A percentile compares a stretch with the other conserved stretches of the same genome.
Conservation (phyloP, 1,140 invertebrate species). For the Phortica variegata region DNA sequence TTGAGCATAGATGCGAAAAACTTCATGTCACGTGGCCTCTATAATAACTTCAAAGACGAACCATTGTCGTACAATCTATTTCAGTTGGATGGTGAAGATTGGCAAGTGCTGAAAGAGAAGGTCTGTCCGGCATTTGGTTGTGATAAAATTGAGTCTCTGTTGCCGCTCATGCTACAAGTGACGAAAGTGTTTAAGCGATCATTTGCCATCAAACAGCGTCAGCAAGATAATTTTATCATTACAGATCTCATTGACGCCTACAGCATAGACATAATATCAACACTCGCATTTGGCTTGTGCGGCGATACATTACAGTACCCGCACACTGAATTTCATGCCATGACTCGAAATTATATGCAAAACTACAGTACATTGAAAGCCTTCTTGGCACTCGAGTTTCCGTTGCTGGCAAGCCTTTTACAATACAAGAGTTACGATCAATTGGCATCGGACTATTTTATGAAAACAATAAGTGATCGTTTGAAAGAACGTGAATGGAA, state of each 20-base stretch:
- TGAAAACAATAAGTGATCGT: conserved; percentile 23
- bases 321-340: conserved; percentile 53
- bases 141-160: conserved; percentile 61
- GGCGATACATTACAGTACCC: conserved; percentile 50
- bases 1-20: conserved; percentile 37
- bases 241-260: conserved; percentile 33
- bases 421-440: conserved; percentile 28
- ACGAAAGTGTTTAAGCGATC: conserved; percentile 23
- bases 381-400: conserved; percentile 38
- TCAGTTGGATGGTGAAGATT: conserved; percentile 58
- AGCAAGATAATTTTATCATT: conserved; percentile 15
- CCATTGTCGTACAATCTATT: conserved; percentile 61
- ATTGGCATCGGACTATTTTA: conserved; percentile 30
- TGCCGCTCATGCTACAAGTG: conserved; percentile 44
- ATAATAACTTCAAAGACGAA: conserved; percentile 58
- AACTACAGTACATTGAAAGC: conserved; percentile 31
- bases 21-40: conserved; percentile 58
- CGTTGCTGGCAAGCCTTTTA: conserved; percentile 30
- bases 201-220: not conserved
- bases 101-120: conserved; percentile 60
- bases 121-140: conserved; percentile 61
- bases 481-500: conserved; percentile 40
- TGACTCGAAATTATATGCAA: conserved; percentile 27
- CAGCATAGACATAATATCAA: conserved; percentile 34
- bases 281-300: conserved; percentile 29